Base-by-base conservation (phyloP, 2,888 invertebrate genomes). In the Pammene fasciana region DNA sequence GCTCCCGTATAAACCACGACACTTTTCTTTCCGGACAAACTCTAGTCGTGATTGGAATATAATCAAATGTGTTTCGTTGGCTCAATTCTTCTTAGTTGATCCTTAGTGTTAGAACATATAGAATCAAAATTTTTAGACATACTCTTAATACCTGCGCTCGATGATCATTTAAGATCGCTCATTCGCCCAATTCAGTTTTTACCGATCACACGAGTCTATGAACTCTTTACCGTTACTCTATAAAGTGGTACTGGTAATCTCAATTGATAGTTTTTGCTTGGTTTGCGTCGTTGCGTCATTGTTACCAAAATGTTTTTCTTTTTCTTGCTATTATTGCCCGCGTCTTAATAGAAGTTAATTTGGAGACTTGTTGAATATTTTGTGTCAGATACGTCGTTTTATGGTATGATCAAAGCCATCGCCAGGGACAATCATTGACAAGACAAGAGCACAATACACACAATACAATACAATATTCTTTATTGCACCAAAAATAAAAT, bases 161-260 rank as follows among this genome's bases (percentile, higher is more conserved):
- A 18, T 52, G 41, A 62, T 50, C 60, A 54, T 65, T 59, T 46
- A 36, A 38, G 61, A 59, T 70, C 46, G 34, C 55, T 43, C 52
- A 59, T 70, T 65, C 52, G 14, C 10, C 65, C 34, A 54, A 55
- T 70, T 70, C 59, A 38, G 48, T 52, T 70, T 36, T 59, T 60
- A 55, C 54, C 55, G 41, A 48, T 9, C 45, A 48, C 55, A 60
- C 41, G 65, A 54, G 70, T 70, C 70, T 70, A 55, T 55, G 70
- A 70, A 54, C 70, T 70, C 54, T 14, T 52, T 55, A 65, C 70
- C 65, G 70, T 70, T 70, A 70, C n/a, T 65, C 55, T 55, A 60
- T 38, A 60, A 54, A 70, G 55, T 52, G 11, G 68, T 65, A 54
- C 52, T 52, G 16, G 38, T 26, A 38, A 14, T 16, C 50, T 48